Conservation (phyloP, 2,113 vertebrate species). For the Myocastor coypus region DNA sequence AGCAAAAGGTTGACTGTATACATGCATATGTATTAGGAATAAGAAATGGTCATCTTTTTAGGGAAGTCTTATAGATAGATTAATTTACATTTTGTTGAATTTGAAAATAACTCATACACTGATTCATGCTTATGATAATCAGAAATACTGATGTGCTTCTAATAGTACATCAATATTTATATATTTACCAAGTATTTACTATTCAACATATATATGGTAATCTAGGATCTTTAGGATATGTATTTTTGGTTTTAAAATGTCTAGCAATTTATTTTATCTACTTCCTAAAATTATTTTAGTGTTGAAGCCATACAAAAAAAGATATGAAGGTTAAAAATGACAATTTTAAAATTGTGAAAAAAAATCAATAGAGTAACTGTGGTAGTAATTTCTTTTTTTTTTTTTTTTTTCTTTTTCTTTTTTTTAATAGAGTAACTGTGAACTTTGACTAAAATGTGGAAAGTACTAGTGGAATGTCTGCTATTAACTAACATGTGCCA, state of each 20-base stretch:
- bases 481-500: not conserved
- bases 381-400: no score
- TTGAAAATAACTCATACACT: not conserved
- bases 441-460: slow-evolving; percentile 31
- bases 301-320: slow-evolving; percentile 2
- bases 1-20: not conserved
- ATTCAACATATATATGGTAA: not conserved
- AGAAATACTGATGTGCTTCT: slow-evolving; percentile 11
- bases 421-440: not conserved
- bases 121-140: slow-evolving; percentile 39
- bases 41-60: slow-evolving; percentile 32
- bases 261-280: slow-evolving; percentile 34
- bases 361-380: no score
- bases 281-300: slow-evolving; percentile 45
- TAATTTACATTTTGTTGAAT: not conserved
- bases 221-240: slow-evolving; percentile 1
- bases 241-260: slow-evolving; percentile 55
- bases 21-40: not conserved
- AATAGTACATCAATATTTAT: slow-evolving; percentile 20
- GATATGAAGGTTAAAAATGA: slow-evolving; percentile 5
- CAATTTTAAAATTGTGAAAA: slow-evolving; percentile 39
- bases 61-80: slow-evolving; percentile 35
- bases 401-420: no score
- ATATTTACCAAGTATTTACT: slow-evolving; percentile 41
- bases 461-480: slow-evolving; percentile 2